phyloP scores from a whole-genome alignment of 37 sponge, comb jelly and placozoan species.

The Amphimedon queenslandica region DNA sequence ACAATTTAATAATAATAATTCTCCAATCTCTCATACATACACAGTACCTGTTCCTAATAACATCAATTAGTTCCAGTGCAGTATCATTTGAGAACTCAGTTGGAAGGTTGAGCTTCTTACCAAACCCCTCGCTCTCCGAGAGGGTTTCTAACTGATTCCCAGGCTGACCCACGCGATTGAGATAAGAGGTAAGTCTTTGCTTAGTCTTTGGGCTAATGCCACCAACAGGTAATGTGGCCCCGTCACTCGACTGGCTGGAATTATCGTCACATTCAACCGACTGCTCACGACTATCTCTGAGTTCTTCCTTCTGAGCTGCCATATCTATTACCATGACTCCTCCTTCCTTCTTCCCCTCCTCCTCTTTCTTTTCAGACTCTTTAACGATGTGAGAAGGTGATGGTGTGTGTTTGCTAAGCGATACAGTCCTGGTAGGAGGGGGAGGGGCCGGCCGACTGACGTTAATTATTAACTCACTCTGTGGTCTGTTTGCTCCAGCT shows the following conservation, averaged over 20 bases:
- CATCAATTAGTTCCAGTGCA: conserved; percentile 40
- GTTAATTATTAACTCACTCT: neutral
- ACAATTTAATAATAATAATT: no score
- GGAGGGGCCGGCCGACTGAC: conserved; percentile 31
- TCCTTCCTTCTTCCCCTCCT: neutral
- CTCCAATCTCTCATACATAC: no score
- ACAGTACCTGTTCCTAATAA: conserved; percentile 36
- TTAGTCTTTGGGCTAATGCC: neutral
- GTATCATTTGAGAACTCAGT: conserved; percentile 17
- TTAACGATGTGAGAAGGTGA: neutral
- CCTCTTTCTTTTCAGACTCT: neutral
- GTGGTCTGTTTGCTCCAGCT: neutral
- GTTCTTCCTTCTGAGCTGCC: neutral
- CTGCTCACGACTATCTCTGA: neutral
- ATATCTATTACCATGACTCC: conserved; percentile 4
- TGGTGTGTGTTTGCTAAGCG: neutral
- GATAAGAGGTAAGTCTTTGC: neutral
- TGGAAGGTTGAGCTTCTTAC: conserved; percentile 20
- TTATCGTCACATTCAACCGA: neutral
- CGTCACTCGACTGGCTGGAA: neutral
- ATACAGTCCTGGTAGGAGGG: conserved; percentile 5
- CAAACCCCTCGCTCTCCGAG: neutral
- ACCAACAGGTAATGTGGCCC: neutral
- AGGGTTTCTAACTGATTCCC: neutral
- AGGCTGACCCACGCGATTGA: neutral